Evolutionary conservation across 2,113 vertebrate genomes (phyloP), one percentile per base, ranked within the genome.

Genomic region (Callipepla squamata): DNA sequence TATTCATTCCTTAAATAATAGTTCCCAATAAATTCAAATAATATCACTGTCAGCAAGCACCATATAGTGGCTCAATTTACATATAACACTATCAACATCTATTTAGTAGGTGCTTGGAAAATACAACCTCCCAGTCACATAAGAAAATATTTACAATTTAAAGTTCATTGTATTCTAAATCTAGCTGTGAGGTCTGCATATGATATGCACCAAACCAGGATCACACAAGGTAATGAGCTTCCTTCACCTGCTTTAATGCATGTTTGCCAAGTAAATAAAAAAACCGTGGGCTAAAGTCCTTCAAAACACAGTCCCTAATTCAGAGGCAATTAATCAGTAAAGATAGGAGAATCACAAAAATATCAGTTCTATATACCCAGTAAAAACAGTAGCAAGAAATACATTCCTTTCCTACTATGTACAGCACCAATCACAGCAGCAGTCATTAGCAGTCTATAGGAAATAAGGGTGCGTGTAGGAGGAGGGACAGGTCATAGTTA

Each of bases 341-440:
- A 62, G 66, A 75, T 40, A 66, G 32, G 10, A 73, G 40, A 94
- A 87, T 70, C 57, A 30, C 6, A 73, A 14, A 42, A 68, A 36
- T 59, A 91, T 63, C 72, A 91, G 55, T 48, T 83, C 83, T 63
- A 65, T 26, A 68, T 40, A 59, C n/a, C 22, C 68, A 78, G 68
- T 77, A 83, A 34, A 92, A 96, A 91, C 53, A 94, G 47, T 55
- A 80, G 87, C 76, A 78, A 45, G 38, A 85, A 88, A 91, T 45
- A 79, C 23, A 42, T 82, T 87, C 87, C 74, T 90, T 81, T 68
- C n/a, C 67, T 82, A 6, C 47, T 89, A 91, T 85, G 89, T 87
- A 44, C 32, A 1, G 62, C 78, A 80, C 59, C 72, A 82, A 80
- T 89, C 74, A 87, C 50, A 77, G 72, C 1, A 5, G 48, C 9